These are phyloP conservation scores for Capreolus pygargus DNA, from an alignment of 2,113 vertebrate species.

Conservation along the genomic window DNA sequence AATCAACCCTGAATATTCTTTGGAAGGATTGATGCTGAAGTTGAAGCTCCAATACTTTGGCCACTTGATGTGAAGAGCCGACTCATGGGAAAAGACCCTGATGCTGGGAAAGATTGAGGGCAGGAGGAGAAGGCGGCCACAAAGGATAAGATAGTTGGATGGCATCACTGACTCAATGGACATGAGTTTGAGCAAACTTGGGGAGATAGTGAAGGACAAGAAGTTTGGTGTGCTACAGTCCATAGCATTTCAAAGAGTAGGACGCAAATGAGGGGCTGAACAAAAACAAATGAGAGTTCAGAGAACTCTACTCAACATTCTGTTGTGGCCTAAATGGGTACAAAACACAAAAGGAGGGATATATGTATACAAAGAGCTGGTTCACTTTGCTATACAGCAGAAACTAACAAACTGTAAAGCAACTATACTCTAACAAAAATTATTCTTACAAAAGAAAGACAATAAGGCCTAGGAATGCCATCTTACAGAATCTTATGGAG, in stretches of 20 bases:
- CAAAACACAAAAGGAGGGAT: background rate
- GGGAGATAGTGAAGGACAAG: background rate
- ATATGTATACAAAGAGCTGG: background rate
- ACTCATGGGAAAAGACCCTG: background rate
- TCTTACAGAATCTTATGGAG: background rate
- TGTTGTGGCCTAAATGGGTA: background rate
- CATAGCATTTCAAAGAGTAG: background rate
- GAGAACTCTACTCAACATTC: background rate
- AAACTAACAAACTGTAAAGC: background rate
- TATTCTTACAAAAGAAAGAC: background rate
- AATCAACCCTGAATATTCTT: background rate
- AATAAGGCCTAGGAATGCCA: background rate
- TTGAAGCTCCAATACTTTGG: background rate
- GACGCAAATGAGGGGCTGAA: background rate
- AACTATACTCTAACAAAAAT: background rate
- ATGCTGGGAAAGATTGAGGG: background rate
- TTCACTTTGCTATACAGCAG: background rate
- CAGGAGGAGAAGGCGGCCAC: background rate
- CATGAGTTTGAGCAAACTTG: background rate
- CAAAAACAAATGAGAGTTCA: background rate
- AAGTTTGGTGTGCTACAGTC: background rate
- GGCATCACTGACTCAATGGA: background rate
- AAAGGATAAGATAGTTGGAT: background rate
- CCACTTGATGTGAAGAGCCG: background rate
- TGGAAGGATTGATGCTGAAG: background rate